Evolutionary conservation across 2,888 invertebrate species (phyloP).

Genomic region (Diogma glabrata): DNA sequence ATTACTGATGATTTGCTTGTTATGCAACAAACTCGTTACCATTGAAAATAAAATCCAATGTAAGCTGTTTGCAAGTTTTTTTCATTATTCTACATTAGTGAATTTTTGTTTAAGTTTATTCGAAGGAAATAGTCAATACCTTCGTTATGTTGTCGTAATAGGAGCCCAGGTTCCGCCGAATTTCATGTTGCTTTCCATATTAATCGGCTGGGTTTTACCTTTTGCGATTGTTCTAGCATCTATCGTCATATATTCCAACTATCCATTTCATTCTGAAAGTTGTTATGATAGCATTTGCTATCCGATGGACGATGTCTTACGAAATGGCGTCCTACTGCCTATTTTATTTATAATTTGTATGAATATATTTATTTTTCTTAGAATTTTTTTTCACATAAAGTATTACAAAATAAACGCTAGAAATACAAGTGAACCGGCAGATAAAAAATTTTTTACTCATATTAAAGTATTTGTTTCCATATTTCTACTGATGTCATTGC

Average conservation of each 20-base stretch:
- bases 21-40: too few relatives aligned
- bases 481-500: not conserved
- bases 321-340: not conserved
- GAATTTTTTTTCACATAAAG: not conserved
- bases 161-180: too few relatives aligned
- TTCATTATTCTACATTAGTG: not conserved
- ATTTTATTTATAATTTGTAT: slow-evolving; percentile 3
- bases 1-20: too few relatives aligned
- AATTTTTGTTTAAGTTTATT: not conserved
- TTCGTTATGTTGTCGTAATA: not conserved
- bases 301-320: not conserved
- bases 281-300: not conserved
- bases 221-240: not conserved
- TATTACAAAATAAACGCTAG: not conserved
- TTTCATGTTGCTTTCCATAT: too few relatives aligned
- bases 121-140: not conserved
- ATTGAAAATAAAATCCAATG: too few relatives aligned
- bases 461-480: slow-evolving; percentile 1
- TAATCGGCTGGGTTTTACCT: not conserved
- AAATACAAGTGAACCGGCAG: not conserved
- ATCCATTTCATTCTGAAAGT: too few relatives aligned
- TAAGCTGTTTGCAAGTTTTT: too few relatives aligned
- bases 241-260: not conserved
- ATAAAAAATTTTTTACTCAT: not conserved
- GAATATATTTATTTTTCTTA: not conserved